A percentile compares a stretch with the other conserved stretches of the same genome.
Evolutionary conservation across 92 coral and sea anemone genomes (phyloP).

Genomic region (Diadumene lineata): DNA sequence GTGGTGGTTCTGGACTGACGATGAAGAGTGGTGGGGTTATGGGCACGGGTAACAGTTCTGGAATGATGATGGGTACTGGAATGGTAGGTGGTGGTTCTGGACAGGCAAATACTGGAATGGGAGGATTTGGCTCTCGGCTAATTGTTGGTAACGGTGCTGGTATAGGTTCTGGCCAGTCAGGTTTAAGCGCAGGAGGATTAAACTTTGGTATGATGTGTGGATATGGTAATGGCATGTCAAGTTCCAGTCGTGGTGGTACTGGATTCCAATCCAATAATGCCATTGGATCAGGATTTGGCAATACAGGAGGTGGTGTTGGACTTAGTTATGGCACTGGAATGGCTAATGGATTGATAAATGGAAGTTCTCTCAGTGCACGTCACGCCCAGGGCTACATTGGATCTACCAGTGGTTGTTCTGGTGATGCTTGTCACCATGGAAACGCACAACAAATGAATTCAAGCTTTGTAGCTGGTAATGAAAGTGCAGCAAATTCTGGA

Average conservation of each 20-base stretch:
- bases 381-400: neutral
- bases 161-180: conserved; percentile 2
- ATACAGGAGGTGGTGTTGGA: neutral
- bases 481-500: neutral
- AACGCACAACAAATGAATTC: neutral
- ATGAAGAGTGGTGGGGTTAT: neutral
- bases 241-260: neutral
- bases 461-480: neutral
- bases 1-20: neutral
- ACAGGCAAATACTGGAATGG: neutral
- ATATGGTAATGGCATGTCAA: conserved; percentile 7
- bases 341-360: neutral
- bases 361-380: neutral
- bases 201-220: neutral
- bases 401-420: neutral
- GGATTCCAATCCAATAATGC: neutral
- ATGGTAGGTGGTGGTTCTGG: conserved; percentile 8
- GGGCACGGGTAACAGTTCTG: neutral
- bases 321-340: conserved; percentile 4
- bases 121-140: neutral
- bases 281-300: neutral
- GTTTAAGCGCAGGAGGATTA: neutral
- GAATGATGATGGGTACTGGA: neutral
- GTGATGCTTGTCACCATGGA: neutral
- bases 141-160: conserved; percentile 1